Evolutionary conservation across 1,140 invertebrate genomes (phyloP), one percentile per base, ranked within the genome.

Genomic region (Thaumatotibia leucotreta): DNA sequence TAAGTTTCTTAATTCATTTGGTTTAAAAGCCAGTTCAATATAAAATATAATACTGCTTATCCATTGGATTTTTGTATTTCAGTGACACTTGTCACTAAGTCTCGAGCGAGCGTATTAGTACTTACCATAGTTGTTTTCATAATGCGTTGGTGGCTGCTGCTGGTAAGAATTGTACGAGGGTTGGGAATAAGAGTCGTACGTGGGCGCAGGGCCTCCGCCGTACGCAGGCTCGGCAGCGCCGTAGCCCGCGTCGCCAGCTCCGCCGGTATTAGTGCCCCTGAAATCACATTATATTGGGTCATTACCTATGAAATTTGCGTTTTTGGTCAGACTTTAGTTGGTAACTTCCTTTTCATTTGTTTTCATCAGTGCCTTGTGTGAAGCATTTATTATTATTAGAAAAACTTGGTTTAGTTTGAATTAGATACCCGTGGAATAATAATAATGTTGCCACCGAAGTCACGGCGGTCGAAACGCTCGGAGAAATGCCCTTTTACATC

Each of bases 91-190:
- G n/a, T 45, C 17, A n/a, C 27, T 29, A 4, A 8, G 39, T 29
- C 27, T 29, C 39, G 17, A 58, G 52, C 33, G 33, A 58, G 10
- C 4, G 29, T 29, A 49, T 45, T 14, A 24, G 71, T 69, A 84
- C 78, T 83, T 80, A 86, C 84, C 86, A 72, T 89, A 89, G 61
- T 71, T 85, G 68, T 80, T 79, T 69, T 73, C 73, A 66, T 87
- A 86, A 50, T 87, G 85, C 2, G 75, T 72, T 49, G 83, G 84
- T 1, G 83, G 80, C 62, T 82, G 83, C 62, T 82, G 83, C 64
- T 88, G 87, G 67, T 89, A 87, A 0, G 82, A 76, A 70, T 77
- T 83, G 77, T 88, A 89, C 0, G 83, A 66, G 23, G 85, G 85
- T 64, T 89, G 87, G 2, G 80, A 72, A 67, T 89, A 89, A 0